These are phyloP conservation scores for Rhabdomys dilectus DNA, from an alignment of 2,113 vertebrate species.

Conservation along the genomic window DNA sequence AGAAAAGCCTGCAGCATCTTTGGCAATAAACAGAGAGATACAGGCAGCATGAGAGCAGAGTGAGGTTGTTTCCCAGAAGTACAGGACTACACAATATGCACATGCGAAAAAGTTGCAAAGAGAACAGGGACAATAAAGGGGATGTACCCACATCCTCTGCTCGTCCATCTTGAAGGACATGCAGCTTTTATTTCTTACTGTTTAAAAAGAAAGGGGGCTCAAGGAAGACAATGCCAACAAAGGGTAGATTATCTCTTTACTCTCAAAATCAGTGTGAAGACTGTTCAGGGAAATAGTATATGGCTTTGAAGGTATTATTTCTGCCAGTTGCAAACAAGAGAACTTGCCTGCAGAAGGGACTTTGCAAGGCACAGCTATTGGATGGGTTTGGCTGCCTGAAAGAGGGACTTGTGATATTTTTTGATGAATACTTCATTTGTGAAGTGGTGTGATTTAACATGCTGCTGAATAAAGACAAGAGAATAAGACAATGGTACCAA, in stretches of 20 bases:
- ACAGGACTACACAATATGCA: fast-evolving
- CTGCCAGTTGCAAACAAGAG: conserved; percentile 51
- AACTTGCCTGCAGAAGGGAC: conserved; percentile 66
- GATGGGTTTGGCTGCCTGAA: conserved; percentile 81
- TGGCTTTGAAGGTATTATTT: conserved; percentile 70
- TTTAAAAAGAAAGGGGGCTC: background rate
- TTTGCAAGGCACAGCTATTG: conserved; percentile 78
- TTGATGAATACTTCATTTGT: conserved; percentile 86
- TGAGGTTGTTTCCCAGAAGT: background rate
- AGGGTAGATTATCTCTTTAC: conserved; percentile 62
- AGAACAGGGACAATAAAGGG: background rate
- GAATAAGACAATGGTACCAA: conserved; percentile 86
- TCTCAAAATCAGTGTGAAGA: conserved; percentile 4
- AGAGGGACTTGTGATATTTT: conserved; percentile 73
- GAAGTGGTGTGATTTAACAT: conserved; percentile 85
- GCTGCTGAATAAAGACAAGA: conserved; percentile 88
- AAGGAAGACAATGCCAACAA: conserved; percentile 12
- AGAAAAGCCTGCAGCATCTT: background rate
- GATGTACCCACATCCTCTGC: background rate
- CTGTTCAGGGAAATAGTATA: conserved; percentile 21
- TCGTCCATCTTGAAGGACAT: background rate
- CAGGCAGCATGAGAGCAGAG: conserved; percentile 32
- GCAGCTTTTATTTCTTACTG: background rate
- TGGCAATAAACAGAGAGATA: conserved; percentile 33
- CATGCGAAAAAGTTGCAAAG: background rate